Percentiles rank a stretch among this genome's conserved stretches.
Evolutionary conservation across 2,113 vertebrate genomes (phyloP).

Genomic region (Atractosteus spatula): DNA sequence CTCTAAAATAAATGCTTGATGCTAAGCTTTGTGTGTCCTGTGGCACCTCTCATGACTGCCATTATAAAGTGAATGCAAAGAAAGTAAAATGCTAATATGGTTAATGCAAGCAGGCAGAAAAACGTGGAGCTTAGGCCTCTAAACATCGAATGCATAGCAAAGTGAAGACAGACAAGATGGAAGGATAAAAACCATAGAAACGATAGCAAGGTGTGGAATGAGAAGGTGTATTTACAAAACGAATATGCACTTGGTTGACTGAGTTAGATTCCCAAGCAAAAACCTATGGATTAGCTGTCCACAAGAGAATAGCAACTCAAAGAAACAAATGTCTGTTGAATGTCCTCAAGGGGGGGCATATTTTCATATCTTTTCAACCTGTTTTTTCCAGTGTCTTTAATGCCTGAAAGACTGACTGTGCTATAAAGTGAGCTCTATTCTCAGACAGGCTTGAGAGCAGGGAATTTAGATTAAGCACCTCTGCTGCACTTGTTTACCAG

Average conservation of each 20-base stretch:
- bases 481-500: constrained; percentile 64
- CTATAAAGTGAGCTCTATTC: not conserved
- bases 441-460: constrained; percentile 68
- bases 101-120: no score
- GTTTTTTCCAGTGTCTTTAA: constrained; percentile 7
- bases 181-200: no score
- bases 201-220: no score
- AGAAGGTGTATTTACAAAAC: no score
- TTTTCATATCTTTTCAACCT: not conserved
- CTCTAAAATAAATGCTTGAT: no score
- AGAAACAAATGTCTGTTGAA: not conserved
- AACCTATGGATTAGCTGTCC: not conserved
- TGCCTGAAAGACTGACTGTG: not conserved
- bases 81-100: no score
- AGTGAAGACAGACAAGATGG: no score
- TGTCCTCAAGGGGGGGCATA: not conserved
- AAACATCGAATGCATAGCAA: no score
- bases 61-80: no score
- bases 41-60: not conserved
- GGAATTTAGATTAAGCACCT: constrained; percentile 59
- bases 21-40: no score
- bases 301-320: constrained; percentile 1
- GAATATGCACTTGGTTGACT: not conserved
- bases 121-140: no score
- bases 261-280: no score